Conservation (phyloP, 2,797 vertebrate species). For the Crax fasciolata region DNA sequence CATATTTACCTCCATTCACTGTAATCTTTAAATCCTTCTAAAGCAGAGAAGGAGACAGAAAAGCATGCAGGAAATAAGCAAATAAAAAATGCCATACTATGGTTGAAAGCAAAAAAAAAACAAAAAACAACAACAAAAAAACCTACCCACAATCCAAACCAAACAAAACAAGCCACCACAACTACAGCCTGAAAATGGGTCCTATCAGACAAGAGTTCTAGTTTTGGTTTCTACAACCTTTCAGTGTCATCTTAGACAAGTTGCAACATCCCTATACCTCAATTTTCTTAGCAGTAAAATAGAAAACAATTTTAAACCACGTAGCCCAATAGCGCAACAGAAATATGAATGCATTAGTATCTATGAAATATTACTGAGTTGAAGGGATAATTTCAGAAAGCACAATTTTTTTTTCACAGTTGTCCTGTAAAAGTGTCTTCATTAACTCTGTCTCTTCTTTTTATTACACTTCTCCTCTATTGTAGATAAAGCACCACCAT, state of each 20-base stretch:
- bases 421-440: background rate
- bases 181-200: background rate
- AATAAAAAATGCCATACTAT: background rate
- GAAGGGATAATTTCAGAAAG: conserved; percentile 9
- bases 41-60: background rate
- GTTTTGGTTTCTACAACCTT: background rate
- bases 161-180: background rate
- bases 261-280: background rate
- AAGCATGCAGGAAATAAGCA: background rate
- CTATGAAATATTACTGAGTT: background rate
- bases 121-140: background rate
- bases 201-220: background rate
- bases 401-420: background rate
- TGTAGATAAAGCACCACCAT: background rate
- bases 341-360: background rate
- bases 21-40: conserved; percentile 39
- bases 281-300: background rate
- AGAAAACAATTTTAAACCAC: background rate
- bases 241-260: background rate
- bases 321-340: background rate
- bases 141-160: background rate
- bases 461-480: background rate
- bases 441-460: background rate
- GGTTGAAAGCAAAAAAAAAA: background rate
- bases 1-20: conserved; percentile 4